These are phyloP conservation scores for Thamnaconus septentrionalis DNA, from an alignment of 2,113 vertebrate genomes.

Conservation along the genomic window DNA sequence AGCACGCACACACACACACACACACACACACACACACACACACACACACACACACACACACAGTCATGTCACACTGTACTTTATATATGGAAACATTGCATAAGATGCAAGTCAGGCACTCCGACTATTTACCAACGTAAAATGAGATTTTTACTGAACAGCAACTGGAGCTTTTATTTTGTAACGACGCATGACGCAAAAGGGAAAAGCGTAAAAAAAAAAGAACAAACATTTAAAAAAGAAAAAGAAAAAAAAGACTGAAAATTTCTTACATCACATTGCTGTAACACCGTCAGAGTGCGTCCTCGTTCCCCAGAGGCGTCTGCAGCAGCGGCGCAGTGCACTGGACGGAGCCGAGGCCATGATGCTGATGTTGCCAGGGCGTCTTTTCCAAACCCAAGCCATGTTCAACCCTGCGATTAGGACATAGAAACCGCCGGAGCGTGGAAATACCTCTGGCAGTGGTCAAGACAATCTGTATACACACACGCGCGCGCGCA, in stretches of 20 bases:
- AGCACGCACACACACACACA: slow-evolving; percentile 2
- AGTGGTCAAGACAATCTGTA: slow-evolving; percentile 59
- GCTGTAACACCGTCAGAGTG: background rate
- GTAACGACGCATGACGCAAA: slow-evolving; percentile 16
- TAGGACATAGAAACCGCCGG: slow-evolving; percentile 28
- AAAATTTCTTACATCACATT: background rate
- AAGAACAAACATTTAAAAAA: slow-evolving; percentile 46
- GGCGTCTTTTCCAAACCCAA: slow-evolving; percentile 52
- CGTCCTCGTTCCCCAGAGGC: no score
- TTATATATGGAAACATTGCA: slow-evolving; percentile 17
- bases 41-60: slow-evolving; percentile 31
- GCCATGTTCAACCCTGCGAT: slow-evolving; percentile 60
- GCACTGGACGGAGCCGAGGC: slow-evolving; percentile 46
- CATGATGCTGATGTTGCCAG: slow-evolving; percentile 29
- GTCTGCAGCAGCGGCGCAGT: slow-evolving; percentile 25
- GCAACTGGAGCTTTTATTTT: slow-evolving; percentile 44
- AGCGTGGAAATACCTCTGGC: slow-evolving; percentile 21
- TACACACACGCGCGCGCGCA: background rate
- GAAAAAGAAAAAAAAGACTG: slow-evolving; percentile 22
- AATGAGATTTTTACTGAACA: slow-evolving; percentile 36
- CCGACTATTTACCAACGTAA: slow-evolving; percentile 28
- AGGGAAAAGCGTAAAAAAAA: slow-evolving; percentile 6
- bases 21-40: slow-evolving; percentile 3
- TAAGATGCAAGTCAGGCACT: slow-evolving; percentile 22
- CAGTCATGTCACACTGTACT: background rate